Percentiles rank a stretch among this genome's conserved stretches.
phyloP scores from a whole-genome alignment of 1,140 invertebrate genomes.

The Rhynchophorus ferrugineus region DNA sequence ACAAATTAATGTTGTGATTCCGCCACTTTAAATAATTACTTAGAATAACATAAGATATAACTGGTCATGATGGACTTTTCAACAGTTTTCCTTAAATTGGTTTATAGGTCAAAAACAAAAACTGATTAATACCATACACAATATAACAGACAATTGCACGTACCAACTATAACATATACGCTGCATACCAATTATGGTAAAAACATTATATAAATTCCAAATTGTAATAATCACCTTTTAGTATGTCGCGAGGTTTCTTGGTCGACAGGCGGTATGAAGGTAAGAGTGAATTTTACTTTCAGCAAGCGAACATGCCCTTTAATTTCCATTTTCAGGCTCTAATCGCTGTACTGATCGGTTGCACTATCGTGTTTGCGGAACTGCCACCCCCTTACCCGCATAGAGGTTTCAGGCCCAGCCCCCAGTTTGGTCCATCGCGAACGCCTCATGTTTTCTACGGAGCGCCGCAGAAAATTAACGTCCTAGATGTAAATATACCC shows the following conservation, averaged over 20 bases:
- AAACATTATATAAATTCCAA: constrained; percentile 19
- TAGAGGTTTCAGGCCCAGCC: constrained; percentile 10
- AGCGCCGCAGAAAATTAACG: background rate
- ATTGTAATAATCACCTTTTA: constrained; percentile 16
- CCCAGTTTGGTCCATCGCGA: background rate
- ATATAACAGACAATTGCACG: constrained; percentile 12
- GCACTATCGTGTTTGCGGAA: constrained; percentile 1
- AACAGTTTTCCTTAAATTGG: no score
- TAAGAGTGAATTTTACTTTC: constrained; percentile 17
- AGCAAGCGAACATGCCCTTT: background rate
- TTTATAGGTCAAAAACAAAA: constrained; percentile 14
- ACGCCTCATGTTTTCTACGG: background rate
- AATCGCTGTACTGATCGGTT: background rate
- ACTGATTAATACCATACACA: constrained; percentile 14
- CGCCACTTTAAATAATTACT: background rate
- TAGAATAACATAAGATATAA: background rate
- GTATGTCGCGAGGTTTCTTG: constrained; percentile 1
- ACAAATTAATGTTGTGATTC: background rate
- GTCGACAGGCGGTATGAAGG: constrained; percentile 12
- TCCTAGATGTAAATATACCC: constrained; percentile 9
- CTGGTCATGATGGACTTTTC: no score
- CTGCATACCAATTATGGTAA: constrained; percentile 11
- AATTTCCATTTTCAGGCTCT: constrained; percentile 4
- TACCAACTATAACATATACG: constrained; percentile 2
- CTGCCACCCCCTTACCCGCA: constrained; percentile 9